Evolutionary conservation across 2,113 vertebrate genomes (phyloP).

Genomic region (Nannobrachium achirus): DNA sequence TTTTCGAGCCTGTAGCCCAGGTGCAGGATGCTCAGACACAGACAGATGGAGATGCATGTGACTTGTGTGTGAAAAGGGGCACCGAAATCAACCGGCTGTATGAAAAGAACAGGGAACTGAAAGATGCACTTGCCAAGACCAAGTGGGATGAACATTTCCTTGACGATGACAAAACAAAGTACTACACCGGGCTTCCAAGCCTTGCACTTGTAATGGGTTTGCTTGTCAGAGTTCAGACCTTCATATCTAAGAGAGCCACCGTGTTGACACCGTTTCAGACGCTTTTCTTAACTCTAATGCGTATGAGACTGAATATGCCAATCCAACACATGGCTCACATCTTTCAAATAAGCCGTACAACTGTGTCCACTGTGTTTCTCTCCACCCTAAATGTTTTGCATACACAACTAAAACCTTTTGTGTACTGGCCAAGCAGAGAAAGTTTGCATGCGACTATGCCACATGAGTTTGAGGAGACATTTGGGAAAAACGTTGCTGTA

Average conservation of each 20-base stretch:
- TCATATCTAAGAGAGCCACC: neutral
- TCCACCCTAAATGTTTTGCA: neutral
- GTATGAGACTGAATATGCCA: neutral
- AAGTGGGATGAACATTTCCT: neutral
- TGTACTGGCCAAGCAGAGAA: constrained; percentile 18
- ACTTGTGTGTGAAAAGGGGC: neutral
- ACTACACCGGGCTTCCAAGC: too few species aligned
- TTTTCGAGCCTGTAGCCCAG: neutral
- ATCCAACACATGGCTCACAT: neutral
- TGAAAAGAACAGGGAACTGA: neutral
- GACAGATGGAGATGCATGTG: neutral
- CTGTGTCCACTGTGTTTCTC: too few species aligned
- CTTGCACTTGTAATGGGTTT: too few species aligned
- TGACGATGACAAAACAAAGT: neutral
- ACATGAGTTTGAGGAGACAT: constrained; percentile 1
- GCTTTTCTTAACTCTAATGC: neutral
- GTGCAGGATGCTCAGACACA: neutral
- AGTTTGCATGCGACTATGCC: constrained; percentile 10
- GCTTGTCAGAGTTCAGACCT: neutral
- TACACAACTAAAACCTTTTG: neutral
- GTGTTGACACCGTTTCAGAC: neutral
- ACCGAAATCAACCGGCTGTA: neutral
- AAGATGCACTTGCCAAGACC: neutral
- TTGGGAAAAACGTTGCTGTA: neutral
- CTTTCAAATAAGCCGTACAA: neutral